These are phyloP conservation scores for Suncus etruscus DNA, from an alignment of 2,113 vertebrate species.

Conservation along the genomic window DNA sequence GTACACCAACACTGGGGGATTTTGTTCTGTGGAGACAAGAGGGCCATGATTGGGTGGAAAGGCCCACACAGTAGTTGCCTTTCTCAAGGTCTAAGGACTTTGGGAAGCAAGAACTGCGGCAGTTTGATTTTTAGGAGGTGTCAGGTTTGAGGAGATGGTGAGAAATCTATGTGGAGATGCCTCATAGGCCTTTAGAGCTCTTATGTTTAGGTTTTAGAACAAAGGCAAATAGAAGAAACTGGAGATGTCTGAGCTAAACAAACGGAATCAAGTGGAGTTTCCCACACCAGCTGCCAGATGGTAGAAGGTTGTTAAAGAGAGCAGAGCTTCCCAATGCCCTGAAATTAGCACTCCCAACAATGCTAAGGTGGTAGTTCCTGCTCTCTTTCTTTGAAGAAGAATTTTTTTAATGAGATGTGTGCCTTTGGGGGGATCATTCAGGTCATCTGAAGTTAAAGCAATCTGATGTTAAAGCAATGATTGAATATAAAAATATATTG, in stretches of 20 bases:
- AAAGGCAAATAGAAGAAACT: not conserved
- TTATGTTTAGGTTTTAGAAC: not conserved
- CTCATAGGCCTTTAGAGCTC: not conserved
- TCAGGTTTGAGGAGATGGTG: not conserved
- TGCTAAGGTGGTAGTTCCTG: not conserved
- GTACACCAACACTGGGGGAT: too few species aligned
- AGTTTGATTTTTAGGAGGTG: not conserved
- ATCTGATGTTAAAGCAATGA: not conserved
- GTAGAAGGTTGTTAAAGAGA: not conserved
- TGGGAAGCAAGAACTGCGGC: not conserved
- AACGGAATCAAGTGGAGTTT: not conserved
- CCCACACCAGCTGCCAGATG: not conserved
- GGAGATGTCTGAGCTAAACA: not conserved
- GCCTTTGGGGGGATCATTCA: too few species aligned
- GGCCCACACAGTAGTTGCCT: not conserved
- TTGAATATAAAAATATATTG: too few species aligned
- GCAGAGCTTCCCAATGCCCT: rapidly evolving
- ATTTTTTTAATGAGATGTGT: not conserved
- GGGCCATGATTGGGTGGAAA: not conserved
- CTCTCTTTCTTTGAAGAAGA: not conserved
- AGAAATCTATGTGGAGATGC: not conserved
- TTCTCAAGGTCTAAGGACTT: not conserved
- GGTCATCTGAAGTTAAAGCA: not conserved
- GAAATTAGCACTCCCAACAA: not conserved
- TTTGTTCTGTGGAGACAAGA: not conserved